Evolutionary conservation across 2,113 vertebrate genomes (phyloP), one percentile per base, ranked within the genome.

Genomic region (Tenrec ecaudatus): DNA sequence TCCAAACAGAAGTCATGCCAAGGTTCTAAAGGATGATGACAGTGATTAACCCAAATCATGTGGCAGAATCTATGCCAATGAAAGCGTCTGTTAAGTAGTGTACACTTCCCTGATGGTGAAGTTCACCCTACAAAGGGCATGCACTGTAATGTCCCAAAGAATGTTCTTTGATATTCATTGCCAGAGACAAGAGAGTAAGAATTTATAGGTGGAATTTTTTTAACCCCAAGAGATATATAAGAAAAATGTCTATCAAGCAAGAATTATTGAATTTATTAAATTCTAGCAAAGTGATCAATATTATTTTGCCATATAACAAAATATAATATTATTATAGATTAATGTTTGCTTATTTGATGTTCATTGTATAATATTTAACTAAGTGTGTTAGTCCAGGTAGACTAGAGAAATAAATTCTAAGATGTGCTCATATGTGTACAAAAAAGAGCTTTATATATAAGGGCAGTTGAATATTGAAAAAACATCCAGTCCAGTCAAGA

Each of bases 31-130:
- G 64, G 85, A 96, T 95, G 92, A 94, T 94, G 95, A 96, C 82
- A 90, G 79, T 95, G 94, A 96, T 96, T 96, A 95, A 95, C 93
- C 92, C 73, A 94, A 95, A 94, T 96, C 71, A 88, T 91, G 95
- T 23, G 87, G 73, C 78, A 91, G 87, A 82, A 96, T 53, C 64
- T 76, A 36, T 71, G 95, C 87, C 90, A 96, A 68, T 82, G 77
- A 66, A 86, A 89, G 8, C 93, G 47, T 64, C 85, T 94, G n/a
- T 82, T 85, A 78, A 96, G 82, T 36, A 87, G 43, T 81, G 57
- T 79, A n/a, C 94, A 25, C 84, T 84, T 91, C 47, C 20, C 22
- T 93, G 53, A 58, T 81, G 66, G 38, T 60, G 25, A 79, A 75
- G 14, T 60, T 77, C 31, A 73, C 43, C 16, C 33, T 82, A 38